Evolutionary conservation across 2,888 invertebrate species (phyloP), one percentile per base, ranked within the genome.

Genomic region (Subacronicta megacephala): DNA sequence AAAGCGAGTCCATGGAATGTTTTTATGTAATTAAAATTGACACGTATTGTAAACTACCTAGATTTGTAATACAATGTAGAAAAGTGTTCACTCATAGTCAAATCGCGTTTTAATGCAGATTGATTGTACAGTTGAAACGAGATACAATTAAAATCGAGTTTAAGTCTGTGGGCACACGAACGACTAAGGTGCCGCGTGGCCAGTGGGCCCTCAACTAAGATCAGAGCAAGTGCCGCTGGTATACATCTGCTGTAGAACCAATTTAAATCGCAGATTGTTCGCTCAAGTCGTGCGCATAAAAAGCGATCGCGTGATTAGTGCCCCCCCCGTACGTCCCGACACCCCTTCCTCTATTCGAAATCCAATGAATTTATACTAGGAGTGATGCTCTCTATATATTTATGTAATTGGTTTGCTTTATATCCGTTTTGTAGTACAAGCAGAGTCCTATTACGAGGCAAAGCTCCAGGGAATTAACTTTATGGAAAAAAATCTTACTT

Each of bases 261-360:
- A 62, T 54, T 54, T 36, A 33, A 41, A 36, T 45, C 13, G 16
- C 40, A 31, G 47, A 54, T 47, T 15, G 23, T 33, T 38, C 20
- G 18, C 7, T 10, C 16, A 7, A 18, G n/a, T 6, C 12, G 7
- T 40, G 55, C 43, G 17, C 17, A 17, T 16, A 18, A 37, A 26
- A 26, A 20, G 18, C 12, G 31, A 26, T 13, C 15, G 26, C 49
- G 50, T 26, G 42, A 49, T 47, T 18, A 37, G 61, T 26, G 17
- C 40, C 9, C 17, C 13, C n/a, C 18, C 18, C n/a, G 7, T 0
- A 17, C 20, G 13, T 2, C 38, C 18, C 20, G 7, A 20, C 18
- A 1, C 13, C 20, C 13, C 15, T 31, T 5, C 6, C 36, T 23
- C 15, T 2, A n/a, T 10, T 2, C 26, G 26, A 26, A 2, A 10